phyloP scores from a whole-genome alignment of 2,113 vertebrate species.

The Limnothrissa miodon region DNA sequence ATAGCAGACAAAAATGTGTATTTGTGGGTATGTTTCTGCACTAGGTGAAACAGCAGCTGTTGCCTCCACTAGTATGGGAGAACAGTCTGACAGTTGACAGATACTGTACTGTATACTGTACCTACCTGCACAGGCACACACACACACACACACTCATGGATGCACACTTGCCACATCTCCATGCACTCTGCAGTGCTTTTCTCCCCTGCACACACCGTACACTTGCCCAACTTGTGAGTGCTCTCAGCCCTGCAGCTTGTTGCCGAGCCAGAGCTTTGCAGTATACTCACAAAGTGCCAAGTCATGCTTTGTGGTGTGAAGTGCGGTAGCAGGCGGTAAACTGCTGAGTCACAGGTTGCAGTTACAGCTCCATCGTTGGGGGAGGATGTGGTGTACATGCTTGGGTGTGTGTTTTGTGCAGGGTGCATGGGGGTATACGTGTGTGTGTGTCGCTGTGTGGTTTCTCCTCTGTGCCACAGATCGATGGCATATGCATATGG shows the following conservation, averaged over 20 bases:
- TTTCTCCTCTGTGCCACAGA: background rate
- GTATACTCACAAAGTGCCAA: constrained; percentile 22
- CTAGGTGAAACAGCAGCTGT: background rate
- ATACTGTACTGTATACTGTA: no score
- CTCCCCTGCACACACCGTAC: background rate
- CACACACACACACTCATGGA: background rate
- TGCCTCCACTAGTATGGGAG: background rate
- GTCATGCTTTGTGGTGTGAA: background rate
- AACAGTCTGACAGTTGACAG: background rate
- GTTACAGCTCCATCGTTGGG: background rate
- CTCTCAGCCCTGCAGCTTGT: background rate
- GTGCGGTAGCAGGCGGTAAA: background rate
- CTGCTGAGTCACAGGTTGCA: constrained; percentile 1
- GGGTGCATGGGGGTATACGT: background rate
- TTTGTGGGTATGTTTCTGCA: no score
- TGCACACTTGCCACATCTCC: background rate
- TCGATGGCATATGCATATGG: background rate
- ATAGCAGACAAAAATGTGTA: no score
- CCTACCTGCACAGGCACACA: background rate
- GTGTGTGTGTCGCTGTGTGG: background rate
- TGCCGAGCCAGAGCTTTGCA: background rate
- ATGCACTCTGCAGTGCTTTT: background rate
- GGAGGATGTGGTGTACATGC: background rate
- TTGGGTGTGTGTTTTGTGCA: background rate
- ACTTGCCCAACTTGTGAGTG: background rate